These are phyloP conservation scores for Calliphora vomitoria DNA, from an alignment of 2,888 invertebrate genomes.

Conservation along the genomic window DNA sequence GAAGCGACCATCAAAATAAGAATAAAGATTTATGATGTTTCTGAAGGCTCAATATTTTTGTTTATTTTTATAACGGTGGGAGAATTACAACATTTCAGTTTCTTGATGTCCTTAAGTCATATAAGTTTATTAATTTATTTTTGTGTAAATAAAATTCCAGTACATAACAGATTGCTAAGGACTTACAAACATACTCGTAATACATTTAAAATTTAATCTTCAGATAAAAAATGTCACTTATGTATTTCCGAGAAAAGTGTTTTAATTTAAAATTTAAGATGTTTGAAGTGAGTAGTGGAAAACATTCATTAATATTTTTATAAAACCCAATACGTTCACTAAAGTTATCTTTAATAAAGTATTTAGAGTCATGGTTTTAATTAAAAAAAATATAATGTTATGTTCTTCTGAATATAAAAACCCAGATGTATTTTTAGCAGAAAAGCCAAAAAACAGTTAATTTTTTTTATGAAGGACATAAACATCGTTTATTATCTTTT, in stretches of 20 bases:
- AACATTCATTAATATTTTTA: too few relatives aligned
- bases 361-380: too few relatives aligned
- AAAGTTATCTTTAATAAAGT: too few relatives aligned
- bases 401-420: too few relatives aligned
- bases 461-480: too few relatives aligned
- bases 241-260: too few relatives aligned
- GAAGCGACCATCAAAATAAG: slow-evolving; percentile 8
- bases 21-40: slow-evolving; percentile 24
- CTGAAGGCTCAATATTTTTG: not conserved
- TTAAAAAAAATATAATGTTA: too few relatives aligned
- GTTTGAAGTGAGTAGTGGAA: not conserved
- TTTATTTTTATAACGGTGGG: not conserved
- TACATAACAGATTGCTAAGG: not conserved
- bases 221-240: too few relatives aligned
- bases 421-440: too few relatives aligned
- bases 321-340: too few relatives aligned
- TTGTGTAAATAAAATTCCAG: not conserved
- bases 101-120: slow-evolving; percentile 16
- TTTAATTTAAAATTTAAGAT: not conserved
- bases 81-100: not conserved
- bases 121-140: slow-evolving; percentile 21
- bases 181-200: not conserved
- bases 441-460: too few relatives aligned
- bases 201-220: not conserved
- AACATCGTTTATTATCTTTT: too few relatives aligned